Conservation (phyloP, 1,140 invertebrate species). For the Tenebrio molitor region DNA sequence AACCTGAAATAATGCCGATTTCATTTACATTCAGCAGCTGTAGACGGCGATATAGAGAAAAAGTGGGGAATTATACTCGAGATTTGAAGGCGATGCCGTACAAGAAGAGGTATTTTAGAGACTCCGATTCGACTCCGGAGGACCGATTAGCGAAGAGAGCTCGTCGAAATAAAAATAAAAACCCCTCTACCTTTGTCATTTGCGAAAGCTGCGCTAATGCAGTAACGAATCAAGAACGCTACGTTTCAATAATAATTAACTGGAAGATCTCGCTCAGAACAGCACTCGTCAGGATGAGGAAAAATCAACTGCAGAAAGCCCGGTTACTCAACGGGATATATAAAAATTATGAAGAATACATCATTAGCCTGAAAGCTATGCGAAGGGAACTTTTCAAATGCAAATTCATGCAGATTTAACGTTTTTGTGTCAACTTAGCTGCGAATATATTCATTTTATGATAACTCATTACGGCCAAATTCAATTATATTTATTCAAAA, state of each 20-base stretch:
- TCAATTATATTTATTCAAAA: slow-evolving; percentile 50
- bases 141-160: too few relatives aligned
- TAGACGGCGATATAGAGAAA: slow-evolving; percentile 14
- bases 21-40: slow-evolving; percentile 36
- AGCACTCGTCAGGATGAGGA: neutral
- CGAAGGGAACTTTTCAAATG: slow-evolving; percentile 45
- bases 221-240: too few relatives aligned
- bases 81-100: neutral
- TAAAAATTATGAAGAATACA: slow-evolving; percentile 48
- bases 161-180: too few relatives aligned
- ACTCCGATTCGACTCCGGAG: too few relatives aligned
- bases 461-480: slow-evolving; percentile 40
- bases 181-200: too few relatives aligned
- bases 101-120: neutral
- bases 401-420: slow-evolving; percentile 45
- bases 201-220: too few relatives aligned
- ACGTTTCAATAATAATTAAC: too few relatives aligned
- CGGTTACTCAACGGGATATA: slow-evolving; percentile 27
- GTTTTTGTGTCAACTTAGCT: slow-evolving; percentile 47
- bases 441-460: slow-evolving; percentile 42
- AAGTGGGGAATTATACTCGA: slow-evolving; percentile 3
- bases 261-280: too few relatives aligned
- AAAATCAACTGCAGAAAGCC: neutral
- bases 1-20: slow-evolving; percentile 42
- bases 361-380: slow-evolving; percentile 45